Evolutionary conservation across 2,113 vertebrate species (phyloP).

Genomic region (Mustelus asterias): DNA sequence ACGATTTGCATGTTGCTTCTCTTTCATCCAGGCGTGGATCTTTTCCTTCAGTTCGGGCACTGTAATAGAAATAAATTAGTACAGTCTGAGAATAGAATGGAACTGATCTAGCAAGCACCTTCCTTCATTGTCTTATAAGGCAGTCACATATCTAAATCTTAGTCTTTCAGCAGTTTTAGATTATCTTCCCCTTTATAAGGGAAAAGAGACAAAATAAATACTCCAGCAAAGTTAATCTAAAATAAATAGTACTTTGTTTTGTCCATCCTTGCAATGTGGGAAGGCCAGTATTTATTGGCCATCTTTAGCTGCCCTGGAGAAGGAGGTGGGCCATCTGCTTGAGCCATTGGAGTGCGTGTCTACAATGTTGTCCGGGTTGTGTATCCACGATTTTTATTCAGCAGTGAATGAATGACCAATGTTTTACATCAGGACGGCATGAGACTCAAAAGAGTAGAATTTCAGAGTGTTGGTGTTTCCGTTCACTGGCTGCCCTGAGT

Average conservation of each 20-base stretch:
- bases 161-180: background rate
- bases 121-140: background rate
- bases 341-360: no score
- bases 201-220: no score
- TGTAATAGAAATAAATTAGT: conserved; percentile 43
- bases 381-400: no score
- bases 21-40: conserved; percentile 94
- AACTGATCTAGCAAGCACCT: background rate
- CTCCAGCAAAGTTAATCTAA: background rate
- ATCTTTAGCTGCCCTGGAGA: background rate
- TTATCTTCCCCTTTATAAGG: background rate
- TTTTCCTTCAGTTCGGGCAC: conserved; percentile 93
- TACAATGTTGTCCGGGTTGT: no score
- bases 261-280: background rate
- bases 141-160: background rate
- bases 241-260: background rate
- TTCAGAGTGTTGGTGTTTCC: no score
- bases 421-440: no score
- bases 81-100: background rate
- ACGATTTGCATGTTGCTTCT: conserved; percentile 75
- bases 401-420: no score
- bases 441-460: no score
- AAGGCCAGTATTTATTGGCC: background rate
- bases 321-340: background rate
- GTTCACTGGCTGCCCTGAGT: no score